Base-by-base conservation (phyloP, 2,113 vertebrate species). In the Garra rufa region DNA sequence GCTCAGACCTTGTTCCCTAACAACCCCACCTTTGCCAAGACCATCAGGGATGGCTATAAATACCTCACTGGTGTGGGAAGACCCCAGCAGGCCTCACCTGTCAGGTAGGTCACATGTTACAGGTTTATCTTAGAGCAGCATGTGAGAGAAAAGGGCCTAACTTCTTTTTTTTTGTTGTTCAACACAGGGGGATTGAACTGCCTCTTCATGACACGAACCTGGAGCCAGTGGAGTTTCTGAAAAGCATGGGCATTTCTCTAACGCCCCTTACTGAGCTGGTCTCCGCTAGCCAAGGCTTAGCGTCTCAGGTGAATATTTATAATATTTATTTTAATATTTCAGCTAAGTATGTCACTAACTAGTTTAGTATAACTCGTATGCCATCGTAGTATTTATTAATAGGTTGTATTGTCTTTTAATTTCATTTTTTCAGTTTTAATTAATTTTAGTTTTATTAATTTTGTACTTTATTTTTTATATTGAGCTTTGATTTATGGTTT, bases 241-340 rank as follows among this genome's bases (percentile, higher is more conserved):
- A 92, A 79, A 94, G 93, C 90, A 95, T 96, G 94, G 95, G 95
- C 63, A 94, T 96, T 87, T 93, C 94, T 48, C 91, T 96, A n/a
- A 93, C 92, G 6, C 92, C 93, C 2, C 86, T 95, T 26, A 90
- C 89, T 2, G 92, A 95, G 46, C 67, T 89, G 63, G 76, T 85
- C 3, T 82, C 85, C 1, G 84, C 89, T 14, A 76, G 78, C 26
- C 74, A 69, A 28, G 85, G 88, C 71, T 75, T 77, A 2, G 67
- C 67, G 50, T 75, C 59, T 75, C 85, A 50, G 8, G 92, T 85
- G 41, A 26, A 21, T n/a, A n/a, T n/a, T n/a, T n/a, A n/a, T n/a
- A n/a, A n/a, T n/a, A n/a, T n/a, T n/a, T n/a, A n/a, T n/a, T n/a
- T n/a, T n/a, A n/a, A n/a, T n/a, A n/a, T n/a, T n/a, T n/a, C n/a